phyloP scores from a whole-genome alignment of 2,113 vertebrate species.

The Archilochus colubris region DNA sequence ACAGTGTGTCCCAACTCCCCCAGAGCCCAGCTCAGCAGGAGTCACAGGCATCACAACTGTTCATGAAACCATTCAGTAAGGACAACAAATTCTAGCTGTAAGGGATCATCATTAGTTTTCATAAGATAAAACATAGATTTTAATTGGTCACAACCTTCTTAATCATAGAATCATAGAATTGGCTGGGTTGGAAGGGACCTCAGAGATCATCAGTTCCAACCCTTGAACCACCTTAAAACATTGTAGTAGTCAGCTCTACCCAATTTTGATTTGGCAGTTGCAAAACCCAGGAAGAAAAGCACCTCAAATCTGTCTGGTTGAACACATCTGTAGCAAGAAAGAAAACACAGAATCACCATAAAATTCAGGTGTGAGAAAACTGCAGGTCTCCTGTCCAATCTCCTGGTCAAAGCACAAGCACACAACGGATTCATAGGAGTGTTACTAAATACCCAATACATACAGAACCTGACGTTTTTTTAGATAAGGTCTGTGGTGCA shows the following conservation, averaged over 20 bases:
- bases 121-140: not conserved
- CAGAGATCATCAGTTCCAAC: too few relatives aligned
- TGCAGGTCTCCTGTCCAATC: not conserved
- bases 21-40: constrained; percentile 46
- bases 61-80: not conserved
- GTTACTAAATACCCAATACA: not conserved
- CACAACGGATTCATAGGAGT: not conserved
- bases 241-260: not conserved
- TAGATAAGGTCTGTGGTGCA: not conserved
- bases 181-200: too few relatives aligned
- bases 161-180: too few relatives aligned
- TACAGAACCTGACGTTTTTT: not conserved
- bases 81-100: not conserved
- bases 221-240: too few relatives aligned
- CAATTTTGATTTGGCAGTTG: not conserved
- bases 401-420: not conserved
- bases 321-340: not conserved
- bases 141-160: rapidly evolving
- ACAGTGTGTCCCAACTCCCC: constrained; percentile 35
- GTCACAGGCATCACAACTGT: not conserved
- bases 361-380: not conserved
- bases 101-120: not conserved
- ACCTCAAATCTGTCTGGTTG: not conserved
- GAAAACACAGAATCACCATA: not conserved
- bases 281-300: not conserved